phyloP scores from a whole-genome alignment of 2,888 invertebrate genomes.

The Parelbella ahira region DNA sequence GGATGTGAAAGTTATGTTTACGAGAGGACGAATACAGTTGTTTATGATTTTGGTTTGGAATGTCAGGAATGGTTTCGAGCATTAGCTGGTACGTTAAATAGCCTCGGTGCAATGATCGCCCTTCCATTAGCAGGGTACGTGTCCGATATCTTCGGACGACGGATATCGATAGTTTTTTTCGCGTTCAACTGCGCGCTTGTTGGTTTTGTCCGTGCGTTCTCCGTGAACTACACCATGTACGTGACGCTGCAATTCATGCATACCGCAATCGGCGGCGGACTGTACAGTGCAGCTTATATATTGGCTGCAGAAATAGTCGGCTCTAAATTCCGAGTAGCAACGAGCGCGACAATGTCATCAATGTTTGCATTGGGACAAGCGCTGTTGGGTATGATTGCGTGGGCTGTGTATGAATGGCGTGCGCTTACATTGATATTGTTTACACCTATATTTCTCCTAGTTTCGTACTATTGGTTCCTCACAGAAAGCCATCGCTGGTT shows the following conservation, averaged over 20 bases:
- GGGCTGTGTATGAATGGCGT: conserved; percentile 85
- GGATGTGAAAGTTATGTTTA: conserved; percentile 59
- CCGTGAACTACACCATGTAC: conserved; percentile 67
- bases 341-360: conserved; percentile 84
- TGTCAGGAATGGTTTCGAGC: conserved; percentile 85
- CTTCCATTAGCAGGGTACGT: conserved; percentile 84
- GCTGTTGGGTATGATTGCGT: conserved; percentile 84
- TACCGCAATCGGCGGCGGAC: conserved; percentile 65
- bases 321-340: conserved; percentile 84
- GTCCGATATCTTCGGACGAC: conserved; percentile 81
- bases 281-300: conserved; percentile 69
- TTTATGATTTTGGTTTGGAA: conserved; percentile 65
- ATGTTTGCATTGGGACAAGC: conserved; percentile 88
- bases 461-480: conserved; percentile 84
- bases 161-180: conserved; percentile 60
- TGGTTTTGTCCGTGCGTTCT: conserved; percentile 63
- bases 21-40: conserved; percentile 58
- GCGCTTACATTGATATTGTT: conserved; percentile 83
- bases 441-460: conserved; percentile 82
- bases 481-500: conserved; percentile 90
- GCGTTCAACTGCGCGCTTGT: conserved; percentile 60
- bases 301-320: conserved; percentile 88
- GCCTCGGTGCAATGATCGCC: conserved; percentile 85
- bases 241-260: conserved; percentile 60
- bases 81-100: conserved; percentile 87